Percentiles rank a stretch among this genome's conserved stretches.
phyloP scores from a whole-genome alignment of 2,888 invertebrate genomes.

The Polietes domitor region DNA sequence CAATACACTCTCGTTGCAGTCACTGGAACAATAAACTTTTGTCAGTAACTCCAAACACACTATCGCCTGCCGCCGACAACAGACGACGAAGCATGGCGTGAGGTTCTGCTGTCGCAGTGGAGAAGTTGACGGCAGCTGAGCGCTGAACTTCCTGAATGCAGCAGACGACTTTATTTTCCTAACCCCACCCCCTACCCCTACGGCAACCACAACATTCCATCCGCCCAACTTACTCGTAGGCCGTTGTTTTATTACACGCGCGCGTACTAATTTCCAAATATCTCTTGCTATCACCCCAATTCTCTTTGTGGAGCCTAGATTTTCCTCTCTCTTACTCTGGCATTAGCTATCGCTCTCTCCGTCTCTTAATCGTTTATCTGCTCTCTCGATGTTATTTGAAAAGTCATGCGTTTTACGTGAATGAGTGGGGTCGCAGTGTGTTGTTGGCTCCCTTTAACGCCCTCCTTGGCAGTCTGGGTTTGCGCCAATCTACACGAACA shows the following conservation, averaged over 20 bases:
- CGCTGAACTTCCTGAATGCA: constrained; percentile 31
- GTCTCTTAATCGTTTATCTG: neutral
- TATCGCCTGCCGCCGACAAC: constrained; percentile 29
- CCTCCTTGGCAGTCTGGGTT: constrained; percentile 62
- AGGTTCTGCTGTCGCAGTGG: neutral
- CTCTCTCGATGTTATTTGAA: constrained; percentile 27
- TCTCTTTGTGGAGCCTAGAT: neutral
- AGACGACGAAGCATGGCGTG: constrained; percentile 29
- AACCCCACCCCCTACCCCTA: constrained; percentile 57
- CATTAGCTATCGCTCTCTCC: neutral
- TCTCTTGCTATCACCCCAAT: neutral
- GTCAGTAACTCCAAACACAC: constrained; percentile 59
- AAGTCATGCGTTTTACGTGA: constrained; percentile 57
- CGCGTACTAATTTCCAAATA: constrained; percentile 61
- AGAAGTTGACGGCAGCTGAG: constrained; percentile 4
- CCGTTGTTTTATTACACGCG: constrained; percentile 34
- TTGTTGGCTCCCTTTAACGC: neutral
- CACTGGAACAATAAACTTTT: constrained; percentile 67
- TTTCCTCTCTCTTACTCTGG: neutral
- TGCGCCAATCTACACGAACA: constrained; percentile 63
- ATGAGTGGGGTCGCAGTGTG: constrained; percentile 44
- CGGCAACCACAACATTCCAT: constrained; percentile 23
- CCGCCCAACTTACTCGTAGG: constrained; percentile 14
- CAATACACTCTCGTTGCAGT: constrained; percentile 57
- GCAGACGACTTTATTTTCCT: too few species aligned